Evolutionary conservation across 1,140 invertebrate species (phyloP).

Genomic region (Lordiphosa mommai): DNA sequence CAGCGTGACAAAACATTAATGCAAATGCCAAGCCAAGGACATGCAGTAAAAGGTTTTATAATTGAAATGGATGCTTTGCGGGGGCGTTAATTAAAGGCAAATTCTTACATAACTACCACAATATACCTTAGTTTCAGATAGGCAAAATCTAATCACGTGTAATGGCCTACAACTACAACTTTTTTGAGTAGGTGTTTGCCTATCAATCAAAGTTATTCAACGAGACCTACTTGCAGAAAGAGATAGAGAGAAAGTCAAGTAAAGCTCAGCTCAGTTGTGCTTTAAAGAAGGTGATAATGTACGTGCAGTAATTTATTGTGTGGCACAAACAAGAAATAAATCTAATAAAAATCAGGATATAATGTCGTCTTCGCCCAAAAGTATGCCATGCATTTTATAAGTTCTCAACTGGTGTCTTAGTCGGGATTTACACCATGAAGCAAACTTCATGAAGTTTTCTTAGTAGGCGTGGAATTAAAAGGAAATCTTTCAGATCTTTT

Average conservation of each 20-base stretch:
- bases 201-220: conserved; percentile 60
- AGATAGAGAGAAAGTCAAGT: conserved; percentile 28
- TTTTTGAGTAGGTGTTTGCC: conserved; percentile 18
- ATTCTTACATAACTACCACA: neutral
- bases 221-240: conserved; percentile 20
- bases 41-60: conserved; percentile 54
- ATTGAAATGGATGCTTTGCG: conserved; percentile 61
- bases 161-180: conserved; percentile 14
- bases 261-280: no score
- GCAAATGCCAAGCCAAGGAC: conserved; percentile 58
- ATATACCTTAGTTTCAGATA: neutral
- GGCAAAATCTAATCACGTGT: conserved; percentile 14
- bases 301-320: no score
- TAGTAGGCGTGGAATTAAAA: no score
- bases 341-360: no score
- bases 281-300: no score
- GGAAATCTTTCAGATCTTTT: no score
- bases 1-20: conserved; percentile 42
- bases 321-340: no score
- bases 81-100: conserved; percentile 1
- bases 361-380: no score
- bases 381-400: no score
- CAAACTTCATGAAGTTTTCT: no score
- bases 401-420: no score
- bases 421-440: no score